These are phyloP conservation scores for Suillia variegata DNA, from an alignment of 2,888 invertebrate genomes.

Conservation along the genomic window DNA sequence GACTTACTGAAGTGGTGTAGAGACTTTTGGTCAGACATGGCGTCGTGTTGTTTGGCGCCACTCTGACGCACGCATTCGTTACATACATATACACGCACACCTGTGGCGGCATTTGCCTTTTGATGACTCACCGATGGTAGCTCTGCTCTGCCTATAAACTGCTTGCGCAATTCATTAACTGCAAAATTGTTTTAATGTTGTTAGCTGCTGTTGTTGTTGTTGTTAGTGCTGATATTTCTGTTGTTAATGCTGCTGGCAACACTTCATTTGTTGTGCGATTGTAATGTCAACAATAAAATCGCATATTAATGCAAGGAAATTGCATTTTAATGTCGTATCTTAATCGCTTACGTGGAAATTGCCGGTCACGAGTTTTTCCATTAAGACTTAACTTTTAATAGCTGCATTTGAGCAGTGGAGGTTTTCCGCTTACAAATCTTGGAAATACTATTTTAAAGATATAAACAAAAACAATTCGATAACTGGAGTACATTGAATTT, in stretches of 20 bases:
- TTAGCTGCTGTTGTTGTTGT: no score
- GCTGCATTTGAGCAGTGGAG: no score
- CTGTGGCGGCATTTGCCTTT: conserved; percentile 34
- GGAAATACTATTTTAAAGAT: no score
- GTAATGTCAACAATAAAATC: conserved; percentile 42
- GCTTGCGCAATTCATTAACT: no score
- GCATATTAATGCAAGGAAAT: conserved; percentile 45
- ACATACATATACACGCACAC: not conserved
- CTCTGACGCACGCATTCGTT: conserved; percentile 25
- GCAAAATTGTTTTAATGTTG: not conserved
- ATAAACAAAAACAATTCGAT: no score
- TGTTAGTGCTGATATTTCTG: no score
- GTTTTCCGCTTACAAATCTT: no score
- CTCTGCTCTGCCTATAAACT: not conserved
- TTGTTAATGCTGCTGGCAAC: not conserved
- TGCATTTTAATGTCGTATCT: conserved; percentile 23
- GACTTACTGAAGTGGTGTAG: not conserved
- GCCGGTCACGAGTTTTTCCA: not conserved
- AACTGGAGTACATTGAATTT: no score
- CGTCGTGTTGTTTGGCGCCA: conserved; percentile 37
- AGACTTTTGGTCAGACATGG: conserved; percentile 25
- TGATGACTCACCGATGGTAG: conserved; percentile 41
- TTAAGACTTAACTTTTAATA: no score
- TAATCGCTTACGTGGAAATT: conserved; percentile 4
- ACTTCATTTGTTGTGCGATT: conserved; percentile 1